Base-by-base conservation (phyloP, 2,113 vertebrate species). In the Oxygymnocypris stewartii region DNA sequence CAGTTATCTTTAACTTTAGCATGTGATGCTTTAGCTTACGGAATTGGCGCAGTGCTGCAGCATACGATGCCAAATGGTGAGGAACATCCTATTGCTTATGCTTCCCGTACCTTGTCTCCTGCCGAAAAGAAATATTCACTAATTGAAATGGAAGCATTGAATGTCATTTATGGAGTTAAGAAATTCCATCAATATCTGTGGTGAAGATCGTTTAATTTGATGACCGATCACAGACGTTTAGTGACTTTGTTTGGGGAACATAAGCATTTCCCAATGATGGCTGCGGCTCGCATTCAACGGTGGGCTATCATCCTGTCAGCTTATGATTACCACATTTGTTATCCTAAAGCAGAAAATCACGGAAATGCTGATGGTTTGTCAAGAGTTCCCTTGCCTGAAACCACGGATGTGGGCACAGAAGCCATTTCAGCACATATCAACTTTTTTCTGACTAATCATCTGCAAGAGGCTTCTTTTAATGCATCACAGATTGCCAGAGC, bases 1-100 rank as follows among this genome's bases (percentile, higher is more conserved):
- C 23, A 63, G 9, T 8, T 63, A 12, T 23, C 61, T n/a, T 23
- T 75, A 16, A 42, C 73, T 44, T 35, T 67, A 23, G 40, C 59
- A 11, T 82, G 59, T 49, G 79, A 82, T 28, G 40, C n/a, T 6
- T 49, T 23, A 4, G 73, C 73, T 42, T 76, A 76, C n/a, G 73
- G 73, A 31, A 69, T 51, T 67, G 42, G 80, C 16, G 59, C 80
- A 1, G 79, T 82, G 7, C 5, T 31, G 2, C 40, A 82, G 42
- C 42, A 44, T 44, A 44, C 42, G 42, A 25, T 35, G 61, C 79
- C 6, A 10, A n/a, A 63, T 28, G 40, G 57, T 20, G 7, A 80
- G 2, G 59, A 67, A n/a, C 59, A 63, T 25, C 59, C 59, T 3
- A 63, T 63, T 2, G 63, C 42, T 4, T 82, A 69, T 69, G 63